phyloP scores from a whole-genome alignment of 2,888 invertebrate genomes.

The Orchesella flavescens region DNA sequence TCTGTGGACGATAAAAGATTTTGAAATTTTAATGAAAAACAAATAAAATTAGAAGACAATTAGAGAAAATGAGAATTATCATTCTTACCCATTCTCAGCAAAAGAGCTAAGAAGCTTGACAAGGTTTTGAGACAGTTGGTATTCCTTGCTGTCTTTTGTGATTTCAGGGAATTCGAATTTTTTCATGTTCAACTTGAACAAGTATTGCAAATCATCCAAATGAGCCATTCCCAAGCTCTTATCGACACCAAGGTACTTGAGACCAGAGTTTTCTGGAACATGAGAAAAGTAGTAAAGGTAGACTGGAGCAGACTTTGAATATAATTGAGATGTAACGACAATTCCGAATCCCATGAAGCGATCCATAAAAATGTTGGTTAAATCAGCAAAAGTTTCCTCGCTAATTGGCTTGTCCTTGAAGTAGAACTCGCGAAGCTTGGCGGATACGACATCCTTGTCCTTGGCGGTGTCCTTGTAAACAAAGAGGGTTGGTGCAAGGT shows the following conservation, averaged over 20 bases:
- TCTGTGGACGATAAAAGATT: conserved; percentile 32
- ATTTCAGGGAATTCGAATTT: conserved; percentile 48
- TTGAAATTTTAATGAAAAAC: neutral
- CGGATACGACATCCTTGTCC: conserved; percentile 45
- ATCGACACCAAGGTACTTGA: conserved; percentile 49
- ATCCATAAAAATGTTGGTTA: conserved; percentile 56
- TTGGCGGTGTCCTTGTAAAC: conserved; percentile 53
- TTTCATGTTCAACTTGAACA: conserved; percentile 44
- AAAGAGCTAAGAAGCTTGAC: conserved; percentile 61
- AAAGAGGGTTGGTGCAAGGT: conserved; percentile 44
- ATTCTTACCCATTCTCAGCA: conserved; percentile 62
- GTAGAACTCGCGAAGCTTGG: conserved; percentile 60
- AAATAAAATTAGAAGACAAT: neutral
- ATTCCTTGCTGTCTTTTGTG: conserved; percentile 50
- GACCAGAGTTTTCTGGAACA: conserved; percentile 33
- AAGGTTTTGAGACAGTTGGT: conserved; percentile 50
- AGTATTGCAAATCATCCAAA: conserved; percentile 60
- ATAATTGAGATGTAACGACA: conserved; percentile 32
- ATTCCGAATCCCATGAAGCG: conserved; percentile 46
- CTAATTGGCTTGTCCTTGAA: conserved; percentile 33
- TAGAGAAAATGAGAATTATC: neutral
- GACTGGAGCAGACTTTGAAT: conserved; percentile 52
- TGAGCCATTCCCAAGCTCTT: conserved; percentile 54
- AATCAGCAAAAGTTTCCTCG: neutral
- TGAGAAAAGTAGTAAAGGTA: conserved; percentile 57